These are phyloP conservation scores for Mallotus villosus DNA, from an alignment of 2,797 vertebrate genomes.

Conservation along the genomic window DNA sequence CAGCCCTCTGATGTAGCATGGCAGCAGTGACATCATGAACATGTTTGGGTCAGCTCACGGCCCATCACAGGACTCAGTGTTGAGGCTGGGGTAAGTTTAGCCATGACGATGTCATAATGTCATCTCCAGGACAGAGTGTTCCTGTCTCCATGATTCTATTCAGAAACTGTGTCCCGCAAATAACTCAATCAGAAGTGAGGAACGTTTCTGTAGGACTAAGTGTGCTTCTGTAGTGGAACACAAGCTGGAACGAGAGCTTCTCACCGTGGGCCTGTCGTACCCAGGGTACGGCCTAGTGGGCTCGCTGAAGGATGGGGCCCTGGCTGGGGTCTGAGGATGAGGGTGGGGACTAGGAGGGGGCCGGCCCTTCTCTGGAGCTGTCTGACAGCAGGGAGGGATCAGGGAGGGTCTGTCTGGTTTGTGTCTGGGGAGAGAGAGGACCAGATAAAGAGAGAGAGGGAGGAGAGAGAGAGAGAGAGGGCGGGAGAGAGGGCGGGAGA, in stretches of 20 bases:
- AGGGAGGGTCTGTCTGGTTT: neutral
- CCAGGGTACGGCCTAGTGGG: no score
- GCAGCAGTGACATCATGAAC: no score
- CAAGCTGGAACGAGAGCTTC: no score
- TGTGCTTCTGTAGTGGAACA: no score
- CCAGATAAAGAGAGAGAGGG: slow-evolving; percentile 19
- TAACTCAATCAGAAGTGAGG: no score
- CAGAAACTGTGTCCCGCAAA: slow-evolving; percentile 5
- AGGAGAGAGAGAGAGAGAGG: slow-evolving; percentile 19
- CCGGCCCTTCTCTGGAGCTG: no score
- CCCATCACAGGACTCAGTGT: slow-evolving; percentile 56
- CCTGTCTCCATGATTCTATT: slow-evolving; percentile 49
- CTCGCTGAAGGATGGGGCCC: no score
- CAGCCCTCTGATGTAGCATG: no score
- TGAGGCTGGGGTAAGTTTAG: slow-evolving; percentile 52
- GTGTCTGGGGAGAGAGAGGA: slow-evolving; percentile 3
- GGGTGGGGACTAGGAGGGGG: neutral
- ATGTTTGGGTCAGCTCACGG: slow-evolving; percentile 16
- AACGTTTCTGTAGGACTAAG: no score
- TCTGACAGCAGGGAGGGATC: neutral
- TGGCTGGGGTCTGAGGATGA: no score
- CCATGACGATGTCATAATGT: neutral
- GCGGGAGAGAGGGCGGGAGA: slow-evolving; percentile 17
- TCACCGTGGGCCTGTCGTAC: no score
- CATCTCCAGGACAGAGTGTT: slow-evolving; percentile 21